Conservation (phyloP, 2,888 invertebrate species). For the Pachycephus smyrnensis region DNA sequence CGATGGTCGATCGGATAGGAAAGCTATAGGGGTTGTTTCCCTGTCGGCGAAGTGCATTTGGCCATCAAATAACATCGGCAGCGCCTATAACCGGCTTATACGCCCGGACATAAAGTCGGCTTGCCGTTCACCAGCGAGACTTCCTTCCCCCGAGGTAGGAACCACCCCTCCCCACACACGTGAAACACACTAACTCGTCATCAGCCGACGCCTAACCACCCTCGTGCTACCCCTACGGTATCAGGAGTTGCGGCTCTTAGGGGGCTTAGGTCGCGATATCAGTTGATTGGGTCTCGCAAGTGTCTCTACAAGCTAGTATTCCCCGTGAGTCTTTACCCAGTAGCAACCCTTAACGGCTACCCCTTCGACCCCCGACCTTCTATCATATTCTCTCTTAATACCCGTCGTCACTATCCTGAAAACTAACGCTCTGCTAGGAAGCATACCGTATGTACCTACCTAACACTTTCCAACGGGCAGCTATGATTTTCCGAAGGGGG, state of each 20-base stretch:
- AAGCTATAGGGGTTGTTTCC: conserved; percentile 45
- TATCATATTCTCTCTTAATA: background rate
- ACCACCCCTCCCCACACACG: conserved; percentile 18
- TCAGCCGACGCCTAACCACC: conserved; percentile 59
- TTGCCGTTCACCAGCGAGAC: conserved; percentile 35
- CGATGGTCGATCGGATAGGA: conserved; percentile 54
- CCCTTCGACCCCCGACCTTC: background rate
- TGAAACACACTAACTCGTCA: conserved; percentile 65
- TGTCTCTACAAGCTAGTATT: conserved; percentile 9
- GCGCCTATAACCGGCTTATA: conserved; percentile 66
- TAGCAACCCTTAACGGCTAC: background rate
- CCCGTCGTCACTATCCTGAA: background rate
- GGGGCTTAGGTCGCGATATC: conserved; percentile 63
- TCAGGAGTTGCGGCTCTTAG: conserved; percentile 63
- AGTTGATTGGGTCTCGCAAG: conserved; percentile 63
- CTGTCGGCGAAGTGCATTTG: conserved; percentile 64
- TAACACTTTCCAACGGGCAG: background rate
- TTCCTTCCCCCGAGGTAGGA: background rate
- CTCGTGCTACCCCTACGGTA: conserved; percentile 56
- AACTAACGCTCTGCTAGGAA: background rate
- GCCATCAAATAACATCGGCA: conserved; percentile 68
- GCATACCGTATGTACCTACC: background rate
- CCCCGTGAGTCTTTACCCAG: background rate
- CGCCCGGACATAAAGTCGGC: conserved; percentile 65
- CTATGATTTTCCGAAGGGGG: background rate